Conservation (phyloP, 1,140 invertebrate species). For the Platyura marginata region DNA sequence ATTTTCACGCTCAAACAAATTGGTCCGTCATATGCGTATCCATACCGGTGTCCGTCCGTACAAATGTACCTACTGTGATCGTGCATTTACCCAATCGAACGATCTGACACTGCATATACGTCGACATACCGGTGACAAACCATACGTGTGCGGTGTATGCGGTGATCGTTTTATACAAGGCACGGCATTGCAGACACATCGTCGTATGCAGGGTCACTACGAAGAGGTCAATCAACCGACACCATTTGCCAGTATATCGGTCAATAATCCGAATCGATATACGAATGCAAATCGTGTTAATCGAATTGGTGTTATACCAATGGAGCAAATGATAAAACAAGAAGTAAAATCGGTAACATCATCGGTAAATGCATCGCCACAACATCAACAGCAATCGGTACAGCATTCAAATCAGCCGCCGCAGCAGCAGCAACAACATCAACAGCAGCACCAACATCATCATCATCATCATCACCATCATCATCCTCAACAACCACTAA, state of each 20-base stretch:
- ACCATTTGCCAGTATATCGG: constrained; percentile 3
- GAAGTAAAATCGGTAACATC: too few relatives aligned
- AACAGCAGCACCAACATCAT: too few relatives aligned
- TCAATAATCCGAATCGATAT: constrained; percentile 4
- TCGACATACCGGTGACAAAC: constrained; percentile 31
- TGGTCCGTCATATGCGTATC: constrained; percentile 37
- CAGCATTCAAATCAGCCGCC: too few relatives aligned
- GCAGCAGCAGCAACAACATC: too few relatives aligned
- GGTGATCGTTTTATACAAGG: neutral
- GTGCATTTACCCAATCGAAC: constrained; percentile 36
- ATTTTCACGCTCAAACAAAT: constrained; percentile 35
- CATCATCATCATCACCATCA: too few relatives aligned
- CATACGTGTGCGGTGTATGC: constrained; percentile 21
- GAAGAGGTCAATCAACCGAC: neutral
- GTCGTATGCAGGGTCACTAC: neutral
- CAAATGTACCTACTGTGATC: constrained; percentile 35
- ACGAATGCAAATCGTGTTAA: neutral
- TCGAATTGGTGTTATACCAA: constrained; percentile 2
- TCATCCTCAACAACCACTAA: too few relatives aligned
- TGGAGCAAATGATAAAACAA: too few relatives aligned
- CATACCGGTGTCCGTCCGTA: constrained; percentile 36
- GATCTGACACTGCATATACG: constrained; percentile 33
- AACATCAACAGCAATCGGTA: too few relatives aligned
- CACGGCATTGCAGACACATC: constrained; percentile 1
- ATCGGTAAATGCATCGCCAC: too few relatives aligned